Base-by-base conservation (phyloP, 2,797 vertebrate genomes). In the Eulemur rubriventer region DNA sequence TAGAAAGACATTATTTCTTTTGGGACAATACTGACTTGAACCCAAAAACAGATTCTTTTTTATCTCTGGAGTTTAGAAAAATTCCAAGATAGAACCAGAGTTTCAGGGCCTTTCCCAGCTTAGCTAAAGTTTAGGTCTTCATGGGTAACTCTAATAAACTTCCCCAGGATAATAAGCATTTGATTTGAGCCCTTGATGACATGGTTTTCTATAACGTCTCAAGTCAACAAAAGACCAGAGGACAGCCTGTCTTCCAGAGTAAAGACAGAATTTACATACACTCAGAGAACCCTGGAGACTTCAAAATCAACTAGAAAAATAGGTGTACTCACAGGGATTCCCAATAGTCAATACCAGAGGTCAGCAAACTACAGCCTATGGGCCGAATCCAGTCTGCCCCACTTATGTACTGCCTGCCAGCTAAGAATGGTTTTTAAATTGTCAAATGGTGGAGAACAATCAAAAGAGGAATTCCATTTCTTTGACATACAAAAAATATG, bases 291-390 rank as follows among this genome's bases (percentile, higher is more conserved):
- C 20, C 18, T 50, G 7, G 22, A 95, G 76, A 67, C 30, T 85
- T 91, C 38, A 84, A 72, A 89, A 67, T 79, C 46, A 95, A 35
- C n/a, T 83, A 55, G n/a, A 89, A 93, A 91, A 80, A 13, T 12
- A 35, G 22, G 14, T 89, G 10, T 35, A 69, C 28, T 96, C 52
- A 55, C 1, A 89, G 81, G 16, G 46, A 76, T 89, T 73, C 72
- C n/a, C 48, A 38, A 2, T 38, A 79, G 35, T 30, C 17, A 72
- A 10, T 6, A 17, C 12, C 24, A 86, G 12, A 4, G 7, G 0
- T 86, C 43, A 69, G 35, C 46, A 84, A 86, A 72, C 65, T 75
- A 35, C 4, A 73, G 28, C n/a, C 6, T 35, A 1, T 63, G 12
- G 5, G 3, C 28, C 63, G 65, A 65, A 89, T 59, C 22, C 10